These are phyloP conservation scores for Leucoraja erinaceus DNA, from an alignment of 2,113 vertebrate genomes.

Conservation along the genomic window DNA sequence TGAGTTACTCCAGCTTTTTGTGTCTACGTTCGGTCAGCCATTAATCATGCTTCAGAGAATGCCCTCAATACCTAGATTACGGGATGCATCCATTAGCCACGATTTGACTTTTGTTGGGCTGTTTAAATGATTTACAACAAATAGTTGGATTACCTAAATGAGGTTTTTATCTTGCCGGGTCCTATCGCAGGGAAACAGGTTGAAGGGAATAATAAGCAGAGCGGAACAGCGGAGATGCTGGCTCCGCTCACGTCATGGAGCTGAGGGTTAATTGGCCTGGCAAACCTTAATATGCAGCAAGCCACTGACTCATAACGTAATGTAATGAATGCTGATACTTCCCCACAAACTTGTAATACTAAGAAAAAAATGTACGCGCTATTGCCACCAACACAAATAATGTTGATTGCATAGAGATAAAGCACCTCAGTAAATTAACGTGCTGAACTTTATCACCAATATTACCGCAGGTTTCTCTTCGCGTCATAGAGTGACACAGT, in stretches of 20 bases:
- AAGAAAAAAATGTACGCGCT: not conserved
- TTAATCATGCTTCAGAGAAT: not conserved
- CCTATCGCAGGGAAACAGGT: not conserved
- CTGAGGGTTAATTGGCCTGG: conserved; percentile 1
- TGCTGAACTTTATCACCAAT: not conserved
- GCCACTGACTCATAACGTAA: not conserved
- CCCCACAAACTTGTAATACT: not conserved
- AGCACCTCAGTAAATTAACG: not conserved
- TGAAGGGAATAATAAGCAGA: not conserved
- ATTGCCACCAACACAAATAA: not conserved
- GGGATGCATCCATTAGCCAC: not conserved
- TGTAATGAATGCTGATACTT: not conserved
- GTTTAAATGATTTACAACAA: not conserved
- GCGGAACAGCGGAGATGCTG: not conserved
- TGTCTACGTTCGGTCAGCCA: too few species aligned
- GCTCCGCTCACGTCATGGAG: not conserved
- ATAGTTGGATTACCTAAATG: not conserved
- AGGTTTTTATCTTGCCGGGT: not conserved
- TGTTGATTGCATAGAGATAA: not conserved
- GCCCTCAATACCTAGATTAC: not conserved
- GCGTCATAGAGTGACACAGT: too few species aligned
- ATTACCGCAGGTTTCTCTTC: not conserved
- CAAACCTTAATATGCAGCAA: conserved; percentile 23
- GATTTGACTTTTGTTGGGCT: not conserved
- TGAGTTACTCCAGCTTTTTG: too few species aligned